Evolutionary conservation across 1,140 invertebrate genomes (phyloP).

Genomic region (Steinernema feltiae): DNA sequence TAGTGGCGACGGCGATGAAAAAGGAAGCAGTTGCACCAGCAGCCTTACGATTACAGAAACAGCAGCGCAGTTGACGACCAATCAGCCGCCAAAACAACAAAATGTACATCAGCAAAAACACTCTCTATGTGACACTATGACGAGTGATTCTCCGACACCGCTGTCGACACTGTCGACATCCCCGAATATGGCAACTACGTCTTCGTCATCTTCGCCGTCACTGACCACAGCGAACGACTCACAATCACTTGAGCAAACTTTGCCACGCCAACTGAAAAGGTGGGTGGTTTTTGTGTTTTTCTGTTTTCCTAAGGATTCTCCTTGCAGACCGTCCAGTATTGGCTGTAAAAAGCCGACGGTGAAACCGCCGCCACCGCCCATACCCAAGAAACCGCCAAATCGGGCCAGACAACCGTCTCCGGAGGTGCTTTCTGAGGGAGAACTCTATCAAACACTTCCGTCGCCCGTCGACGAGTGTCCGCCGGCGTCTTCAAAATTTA

Average conservation of each 20-base stretch:
- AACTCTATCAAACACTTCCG: constrained; percentile 18
- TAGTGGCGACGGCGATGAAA: neutral
- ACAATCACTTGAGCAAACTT: neutral
- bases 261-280: constrained; percentile 15
- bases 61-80: neutral
- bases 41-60: neutral
- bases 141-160: neutral
- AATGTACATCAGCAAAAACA: constrained; percentile 3
- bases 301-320: neutral
- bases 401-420: neutral
- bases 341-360: constrained; percentile 26
- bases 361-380: constrained; percentile 28
- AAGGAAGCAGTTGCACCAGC: neutral
- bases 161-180: neutral
- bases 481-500: neutral
- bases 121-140: neutral
- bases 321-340: constrained; percentile 7
- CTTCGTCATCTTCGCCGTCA: constrained; percentile 7
- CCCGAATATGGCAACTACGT: neutral
- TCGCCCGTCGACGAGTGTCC: constrained; percentile 14
- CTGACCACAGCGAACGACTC: neutral
- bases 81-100: neutral
- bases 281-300: neutral
- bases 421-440: neutral
- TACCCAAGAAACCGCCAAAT: neutral